Evolutionary conservation across 2,113 vertebrate genomes (phyloP).

Genomic region (Prionailurus viverrinus): DNA sequence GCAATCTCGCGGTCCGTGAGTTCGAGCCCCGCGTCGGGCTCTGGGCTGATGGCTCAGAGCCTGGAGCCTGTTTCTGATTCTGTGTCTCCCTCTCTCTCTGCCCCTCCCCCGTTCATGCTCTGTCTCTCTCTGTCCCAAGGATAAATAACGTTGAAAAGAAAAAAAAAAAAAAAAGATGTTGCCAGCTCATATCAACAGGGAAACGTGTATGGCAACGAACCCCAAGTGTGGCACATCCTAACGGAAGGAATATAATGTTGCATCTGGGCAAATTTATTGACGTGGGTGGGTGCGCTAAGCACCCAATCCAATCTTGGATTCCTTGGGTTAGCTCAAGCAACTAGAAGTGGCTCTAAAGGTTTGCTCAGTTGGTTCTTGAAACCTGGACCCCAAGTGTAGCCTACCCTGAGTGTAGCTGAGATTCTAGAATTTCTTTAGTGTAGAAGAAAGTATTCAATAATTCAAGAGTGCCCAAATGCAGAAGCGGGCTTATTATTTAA

Average conservation of each 20-base stretch:
- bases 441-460: neutral
- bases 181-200: neutral
- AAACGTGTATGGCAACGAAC: too few relatives aligned
- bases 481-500: neutral
- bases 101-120: too few relatives aligned
- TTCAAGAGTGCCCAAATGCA: neutral
- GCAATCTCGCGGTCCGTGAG: too few relatives aligned
- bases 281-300: fast-evolving
- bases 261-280: neutral
- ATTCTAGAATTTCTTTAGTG: neutral
- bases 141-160: too few relatives aligned
- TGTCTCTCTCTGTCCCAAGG: too few relatives aligned
- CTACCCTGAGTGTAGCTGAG: neutral
- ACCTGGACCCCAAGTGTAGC: neutral
- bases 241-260: fast-evolving
- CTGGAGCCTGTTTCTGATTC: too few relatives aligned
- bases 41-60: too few relatives aligned
- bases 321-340: neutral
- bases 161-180: too few relatives aligned
- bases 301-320: neutral
- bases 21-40: too few relatives aligned
- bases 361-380: neutral
- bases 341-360: neutral
- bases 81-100: too few relatives aligned
- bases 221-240: fast-evolving